A percentile compares a stretch with the other conserved stretches of the same genome.
Evolutionary conservation across 2,797 vertebrate genomes (phyloP).

Genomic region (Eulemur coronatus): DNA sequence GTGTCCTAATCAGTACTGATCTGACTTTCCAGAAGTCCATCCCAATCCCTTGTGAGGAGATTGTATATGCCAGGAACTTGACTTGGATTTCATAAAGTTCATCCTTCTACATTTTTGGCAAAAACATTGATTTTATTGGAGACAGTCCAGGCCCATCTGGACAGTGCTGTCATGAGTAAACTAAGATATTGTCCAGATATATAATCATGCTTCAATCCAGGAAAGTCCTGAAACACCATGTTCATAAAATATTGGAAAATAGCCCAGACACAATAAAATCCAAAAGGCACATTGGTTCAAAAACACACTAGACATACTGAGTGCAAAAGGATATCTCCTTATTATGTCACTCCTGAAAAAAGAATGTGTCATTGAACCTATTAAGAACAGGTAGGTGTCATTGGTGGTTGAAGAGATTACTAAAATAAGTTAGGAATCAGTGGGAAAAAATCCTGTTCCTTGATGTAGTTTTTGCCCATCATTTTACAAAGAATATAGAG

Average conservation of each 20-base stretch:
- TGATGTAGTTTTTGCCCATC: not conserved
- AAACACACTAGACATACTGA: not conserved
- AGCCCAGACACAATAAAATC: conserved; percentile 50
- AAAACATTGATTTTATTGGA: conserved; percentile 40
- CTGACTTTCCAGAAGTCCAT: conserved; percentile 47
- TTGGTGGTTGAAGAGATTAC: not conserved
- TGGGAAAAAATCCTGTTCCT: not conserved
- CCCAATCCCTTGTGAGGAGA: conserved; percentile 48
- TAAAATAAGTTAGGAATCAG: not conserved
- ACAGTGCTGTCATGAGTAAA: conserved; percentile 43
- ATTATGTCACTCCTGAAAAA: not conserved
- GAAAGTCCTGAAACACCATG: conserved; percentile 45
- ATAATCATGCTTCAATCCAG: conserved; percentile 58
- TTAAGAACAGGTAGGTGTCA: not conserved
- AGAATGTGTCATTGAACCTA: not conserved
- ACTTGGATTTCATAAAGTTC: conserved; percentile 45
- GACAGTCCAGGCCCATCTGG: conserved; percentile 53
- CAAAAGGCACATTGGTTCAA: conserved; percentile 35
- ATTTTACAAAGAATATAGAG: not conserved
- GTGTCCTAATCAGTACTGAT: conserved; percentile 41
- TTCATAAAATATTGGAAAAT: conserved; percentile 60
- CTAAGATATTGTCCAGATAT: conserved; percentile 65
- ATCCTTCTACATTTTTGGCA: conserved; percentile 53
- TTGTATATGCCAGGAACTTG: conserved; percentile 29
- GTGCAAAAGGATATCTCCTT: not conserved